Conservation (phyloP, 1,140 invertebrate species). For the Hycleus cichorii region DNA sequence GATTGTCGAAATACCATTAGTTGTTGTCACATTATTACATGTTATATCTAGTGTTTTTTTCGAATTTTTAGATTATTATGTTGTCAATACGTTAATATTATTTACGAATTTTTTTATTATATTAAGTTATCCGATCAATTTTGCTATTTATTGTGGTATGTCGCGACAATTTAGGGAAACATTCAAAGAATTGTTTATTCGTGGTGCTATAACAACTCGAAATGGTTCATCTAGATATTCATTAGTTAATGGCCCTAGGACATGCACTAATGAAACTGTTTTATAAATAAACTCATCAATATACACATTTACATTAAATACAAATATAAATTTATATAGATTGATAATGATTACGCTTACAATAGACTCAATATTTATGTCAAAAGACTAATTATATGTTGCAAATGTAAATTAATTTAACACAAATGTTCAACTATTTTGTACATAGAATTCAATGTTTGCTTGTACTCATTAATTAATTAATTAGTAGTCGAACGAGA, state of each 20-base stretch:
- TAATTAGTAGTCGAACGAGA: neutral
- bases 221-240: slow-evolving; percentile 68
- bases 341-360: neutral
- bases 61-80: slow-evolving; percentile 68
- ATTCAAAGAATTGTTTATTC: slow-evolving; percentile 81
- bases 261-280: slow-evolving; percentile 74
- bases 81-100: slow-evolving; percentile 76
- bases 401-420: neutral
- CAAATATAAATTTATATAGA: neutral
- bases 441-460: slow-evolving; percentile 10
- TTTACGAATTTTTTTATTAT: slow-evolving; percentile 89
- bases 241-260: slow-evolving; percentile 69
- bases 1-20: slow-evolving; percentile 83
- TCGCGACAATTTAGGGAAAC: slow-evolving; percentile 88
- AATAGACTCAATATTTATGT: neutral
- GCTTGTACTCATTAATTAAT: neutral
- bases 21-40: slow-evolving; percentile 77
- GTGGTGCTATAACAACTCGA: slow-evolving; percentile 51
- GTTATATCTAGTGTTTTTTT: slow-evolving; percentile 68
- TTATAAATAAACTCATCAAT: slow-evolving; percentile 49
- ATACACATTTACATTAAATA: no score
- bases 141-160: slow-evolving; percentile 95
- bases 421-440: neutral
- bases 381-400: slow-evolving; percentile 8
- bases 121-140: slow-evolving; percentile 87